Base-by-base conservation (phyloP, 2,113 vertebrate genomes). In the Dolichallabes microphthalmus region DNA sequence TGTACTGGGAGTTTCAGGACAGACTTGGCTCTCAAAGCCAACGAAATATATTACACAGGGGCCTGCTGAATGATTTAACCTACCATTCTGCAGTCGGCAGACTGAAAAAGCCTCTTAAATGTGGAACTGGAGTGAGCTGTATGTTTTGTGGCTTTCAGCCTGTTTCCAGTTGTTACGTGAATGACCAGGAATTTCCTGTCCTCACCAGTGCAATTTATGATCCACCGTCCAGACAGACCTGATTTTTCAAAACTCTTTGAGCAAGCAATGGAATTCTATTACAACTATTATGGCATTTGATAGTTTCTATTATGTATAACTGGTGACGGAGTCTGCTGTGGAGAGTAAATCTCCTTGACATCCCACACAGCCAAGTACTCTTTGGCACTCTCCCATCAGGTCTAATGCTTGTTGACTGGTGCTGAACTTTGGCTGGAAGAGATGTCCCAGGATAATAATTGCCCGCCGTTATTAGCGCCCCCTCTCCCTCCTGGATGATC, bases 111-210 rank as follows among this genome's bases (percentile, higher is more conserved):
- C 30, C 64, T 84, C 85, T 86, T 50, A 86, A 87, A 63, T 84
- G 39, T 80, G n/a, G 55, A 74, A 27, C 82, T 86, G n/a, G 10
- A 27, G 86, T 78, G 71, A 25, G 55, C 71, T 79, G n/a, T 75
- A 69, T 78, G 61, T 86, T 86, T 60, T 86, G 79, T 79, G 85
- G 86, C 80, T 89, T 88, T 80, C n/a, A 82, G 82, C 68, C 83
- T 88, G 85, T 86, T 90, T 90, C 86, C 87, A 90, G 75, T 32
- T 27, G 79, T 88, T 88, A 87, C 85, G 86, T 74, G 74, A 87
- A 78, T 80, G 30, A 83, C 82, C 87, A 90, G 85, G 86, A 87
- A 87, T 90, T 88, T 89, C 88, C 89, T 85, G 88, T 64, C 35
- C 83, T 82, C 84, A 82, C 61, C 75, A 83, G 82, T 68, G 77